A percentile compares a stretch with the other conserved stretches of the same genome.
These are phyloP conservation scores for Heliocidaris erythrogramma DNA, from an alignment of 35 echinoderm and acorn worm genomes.

Conservation along the genomic window DNA sequence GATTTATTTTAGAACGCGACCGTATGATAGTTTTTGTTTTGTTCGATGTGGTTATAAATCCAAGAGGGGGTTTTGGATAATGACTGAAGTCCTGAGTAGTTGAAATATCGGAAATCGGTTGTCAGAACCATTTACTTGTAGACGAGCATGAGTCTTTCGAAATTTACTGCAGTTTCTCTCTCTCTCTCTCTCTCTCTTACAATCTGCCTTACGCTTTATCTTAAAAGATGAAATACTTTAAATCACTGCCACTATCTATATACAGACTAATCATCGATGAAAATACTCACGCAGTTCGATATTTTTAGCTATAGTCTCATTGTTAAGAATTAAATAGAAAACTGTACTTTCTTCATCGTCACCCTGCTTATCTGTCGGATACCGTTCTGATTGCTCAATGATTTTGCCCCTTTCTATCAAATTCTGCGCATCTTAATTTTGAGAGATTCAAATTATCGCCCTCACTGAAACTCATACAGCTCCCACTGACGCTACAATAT, in stretches of 20 bases:
- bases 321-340: neutral
- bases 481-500: too few species aligned
- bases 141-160: constrained; percentile 20
- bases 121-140: constrained; percentile 25
- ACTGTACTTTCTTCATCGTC: too few species aligned
- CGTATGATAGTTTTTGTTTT: neutral
- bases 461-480: too few species aligned
- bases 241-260: neutral
- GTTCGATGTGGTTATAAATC: neutral
- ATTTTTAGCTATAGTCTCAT: neutral
- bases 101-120: constrained; percentile 28
- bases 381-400: too few species aligned
- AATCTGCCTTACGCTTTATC: neutral
- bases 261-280: neutral
- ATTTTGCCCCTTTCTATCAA: too few species aligned
- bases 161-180: neutral
- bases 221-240: neutral
- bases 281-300: neutral
- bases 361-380: too few species aligned
- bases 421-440: too few species aligned
- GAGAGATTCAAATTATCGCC: too few species aligned
- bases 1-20: neutral
- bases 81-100: constrained; percentile 37
- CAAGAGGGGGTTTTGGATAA: constrained; percentile 18
- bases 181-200: neutral